Conservation (phyloP, 2,113 vertebrate genomes). For the Tricholaema leucomelas region DNA sequence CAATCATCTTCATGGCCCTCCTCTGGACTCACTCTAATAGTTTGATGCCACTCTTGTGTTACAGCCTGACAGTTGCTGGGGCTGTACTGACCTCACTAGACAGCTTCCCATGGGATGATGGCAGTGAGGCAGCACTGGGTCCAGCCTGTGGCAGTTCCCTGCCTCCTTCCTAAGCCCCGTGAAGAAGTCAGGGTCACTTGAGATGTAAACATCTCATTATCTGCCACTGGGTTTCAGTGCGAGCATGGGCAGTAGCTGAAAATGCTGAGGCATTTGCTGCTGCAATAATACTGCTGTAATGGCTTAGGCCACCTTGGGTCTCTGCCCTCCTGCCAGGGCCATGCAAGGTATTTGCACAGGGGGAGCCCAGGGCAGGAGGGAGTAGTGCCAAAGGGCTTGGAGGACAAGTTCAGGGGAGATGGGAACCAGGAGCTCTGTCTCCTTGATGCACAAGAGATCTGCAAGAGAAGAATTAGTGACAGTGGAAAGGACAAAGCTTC, state of each 20-base stretch:
- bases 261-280: rapidly evolving
- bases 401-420: rapidly evolving
- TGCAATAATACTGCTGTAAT: background rate
- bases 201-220: background rate
- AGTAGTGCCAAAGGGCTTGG: rapidly evolving
- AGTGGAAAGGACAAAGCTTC: background rate
- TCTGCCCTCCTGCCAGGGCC: background rate
- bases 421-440: rapidly evolving
- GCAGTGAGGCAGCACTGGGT: rapidly evolving
- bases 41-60: no score
- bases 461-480: rapidly evolving
- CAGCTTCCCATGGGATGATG: background rate
- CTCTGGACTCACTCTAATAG: no score
- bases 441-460: background rate
- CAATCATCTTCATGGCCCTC: no score
- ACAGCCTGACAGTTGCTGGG: background rate
- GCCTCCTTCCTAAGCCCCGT: background rate
- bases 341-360: rapidly evolving
- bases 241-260: rapidly evolving
- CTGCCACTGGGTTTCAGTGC: background rate
- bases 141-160: rapidly evolving
- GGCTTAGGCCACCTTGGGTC: rapidly evolving
- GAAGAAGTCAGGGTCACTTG: rapidly evolving
- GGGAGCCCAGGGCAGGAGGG: background rate
- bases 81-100: background rate